Conservation (phyloP, 2,888 invertebrate species). For the Leptarthrus brevirostris region DNA sequence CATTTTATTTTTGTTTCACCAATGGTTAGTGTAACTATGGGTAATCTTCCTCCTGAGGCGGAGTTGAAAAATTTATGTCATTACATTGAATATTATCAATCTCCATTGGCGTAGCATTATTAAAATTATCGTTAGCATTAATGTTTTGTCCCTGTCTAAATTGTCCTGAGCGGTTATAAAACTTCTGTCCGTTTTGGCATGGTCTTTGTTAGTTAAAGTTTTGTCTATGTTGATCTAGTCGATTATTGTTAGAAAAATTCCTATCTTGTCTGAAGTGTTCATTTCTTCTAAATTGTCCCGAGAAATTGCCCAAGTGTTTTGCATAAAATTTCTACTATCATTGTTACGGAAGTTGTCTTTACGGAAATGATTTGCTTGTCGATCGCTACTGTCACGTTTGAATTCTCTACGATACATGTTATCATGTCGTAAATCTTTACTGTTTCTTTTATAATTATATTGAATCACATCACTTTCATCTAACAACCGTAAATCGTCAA, state of each 20-base stretch:
- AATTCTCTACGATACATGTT: too few relatives aligned
- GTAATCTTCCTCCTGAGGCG: not conserved
- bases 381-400: too few relatives aligned
- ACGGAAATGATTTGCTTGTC: too few relatives aligned
- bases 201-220: not conserved
- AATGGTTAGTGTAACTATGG: too few relatives aligned
- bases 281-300: not conserved
- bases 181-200: not conserved
- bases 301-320: not conserved
- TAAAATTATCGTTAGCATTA: not conserved
- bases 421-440: too few relatives aligned
- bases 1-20: not conserved
- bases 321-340: not conserved
- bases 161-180: slow-evolving; percentile 11
- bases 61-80: not conserved
- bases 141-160: not conserved
- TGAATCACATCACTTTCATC: too few relatives aligned
- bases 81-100: not conserved
- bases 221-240: not conserved
- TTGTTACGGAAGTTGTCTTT: not conserved
- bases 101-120: not conserved
- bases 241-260: not conserved
- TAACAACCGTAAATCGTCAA: too few relatives aligned
- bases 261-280: not conserved
- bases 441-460: too few relatives aligned